Base-by-base conservation (phyloP, 2,113 vertebrate genomes). In the Heptranchias perlo region DNA sequence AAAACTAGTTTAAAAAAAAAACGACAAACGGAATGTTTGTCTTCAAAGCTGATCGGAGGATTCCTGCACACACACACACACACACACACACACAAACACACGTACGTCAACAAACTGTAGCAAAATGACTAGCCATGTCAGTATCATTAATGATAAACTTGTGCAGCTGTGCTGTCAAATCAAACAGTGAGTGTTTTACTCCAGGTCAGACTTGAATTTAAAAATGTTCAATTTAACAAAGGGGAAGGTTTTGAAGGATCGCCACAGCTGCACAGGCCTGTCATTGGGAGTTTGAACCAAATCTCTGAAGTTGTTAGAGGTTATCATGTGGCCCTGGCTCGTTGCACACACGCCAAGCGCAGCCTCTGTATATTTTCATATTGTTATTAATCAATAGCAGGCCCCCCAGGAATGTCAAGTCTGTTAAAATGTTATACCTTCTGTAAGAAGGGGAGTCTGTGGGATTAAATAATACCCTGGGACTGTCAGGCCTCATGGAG, bases 391-490 rank as follows among this genome's bases (percentile, higher is more conserved):
- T 61, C 52, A 54, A 61, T 4, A n/a, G 87, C 31, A 35, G 52
- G 52, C 31, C 54, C 31, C n/a, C 87, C 31, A n/a, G 31, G 28
- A 91, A 61, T 91, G 87, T 58, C 4, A 4, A n/a, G 31, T 61
- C 58, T 92, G 58, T 92, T 62, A 61, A 62, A 62, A 62, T 92
- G 58, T 62, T 92, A 7, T 62, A 21, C 35, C n/a, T 39, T 92
- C 89, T 92, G 13, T 39, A n/a, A 61, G 58, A 92, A 92, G 18
- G 58, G 89, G 58, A 92, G 54, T 35, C 58, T 21, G 89, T n/a
- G n/a, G 89, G 6, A 62, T 92, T n/a, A 82, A 82, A 82, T 47
- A 62, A 92, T 92, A 61, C 58, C 58, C 89, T 62, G 89, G 89
- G 58, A 62, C 39, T 92, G 89, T n/a, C 87, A 8, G 35, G n/a